Percentiles rank a stretch among this genome's conserved stretches.
Evolutionary conservation across 2,888 invertebrate genomes (phyloP).

Genomic region (Clepsis dumicolana): DNA sequence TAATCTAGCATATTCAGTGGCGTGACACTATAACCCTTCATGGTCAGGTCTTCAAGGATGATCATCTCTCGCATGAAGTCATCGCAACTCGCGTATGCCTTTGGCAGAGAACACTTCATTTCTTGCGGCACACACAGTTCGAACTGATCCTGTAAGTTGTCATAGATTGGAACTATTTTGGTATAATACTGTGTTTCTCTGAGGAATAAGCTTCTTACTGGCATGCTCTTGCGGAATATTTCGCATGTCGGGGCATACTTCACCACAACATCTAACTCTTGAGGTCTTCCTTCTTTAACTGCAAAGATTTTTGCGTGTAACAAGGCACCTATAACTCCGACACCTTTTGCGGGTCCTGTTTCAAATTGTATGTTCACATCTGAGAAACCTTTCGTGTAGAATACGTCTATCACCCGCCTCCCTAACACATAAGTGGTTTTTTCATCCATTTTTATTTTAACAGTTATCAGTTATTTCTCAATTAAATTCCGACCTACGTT

Average conservation of each 20-base stretch:
- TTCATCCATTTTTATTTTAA: conserved; percentile 14
- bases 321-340: conserved; percentile 11
- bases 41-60: conserved; percentile 35
- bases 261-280: conserved; percentile 21
- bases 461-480: neutral
- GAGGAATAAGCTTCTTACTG: conserved; percentile 24
- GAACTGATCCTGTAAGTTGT: conserved; percentile 39
- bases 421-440: conserved; percentile 30
- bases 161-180: conserved; percentile 37
- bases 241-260: conserved; percentile 20
- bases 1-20: conserved; percentile 22
- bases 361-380: conserved; percentile 39
- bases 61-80: conserved; percentile 30
- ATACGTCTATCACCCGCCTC: conserved; percentile 39
- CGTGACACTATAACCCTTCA: conserved; percentile 26
- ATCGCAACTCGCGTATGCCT: conserved; percentile 22
- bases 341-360: conserved; percentile 16
- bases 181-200: conserved; percentile 36
- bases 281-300: conserved; percentile 10
- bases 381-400: conserved; percentile 30
- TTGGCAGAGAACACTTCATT: conserved; percentile 37
- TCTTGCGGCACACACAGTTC: conserved; percentile 41
- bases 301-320: conserved; percentile 34
- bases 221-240: conserved; percentile 18
- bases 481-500: neutral